A percentile compares a stretch with the other conserved stretches of the same genome.
These are phyloP conservation scores for Raja brachyura DNA, from an alignment of 2,113 vertebrate species.

Conservation along the genomic window DNA sequence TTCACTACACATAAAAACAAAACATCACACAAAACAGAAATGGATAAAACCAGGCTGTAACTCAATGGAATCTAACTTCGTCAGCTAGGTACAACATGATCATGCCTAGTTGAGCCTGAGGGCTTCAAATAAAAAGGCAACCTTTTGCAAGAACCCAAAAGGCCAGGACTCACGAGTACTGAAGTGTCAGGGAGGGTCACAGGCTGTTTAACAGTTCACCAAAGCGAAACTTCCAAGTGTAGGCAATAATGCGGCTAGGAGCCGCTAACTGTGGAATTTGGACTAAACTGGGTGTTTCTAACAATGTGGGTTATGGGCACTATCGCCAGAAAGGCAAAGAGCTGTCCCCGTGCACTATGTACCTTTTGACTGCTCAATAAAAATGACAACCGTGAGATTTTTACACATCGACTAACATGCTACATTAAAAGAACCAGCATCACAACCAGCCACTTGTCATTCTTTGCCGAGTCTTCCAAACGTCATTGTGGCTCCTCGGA, in stretches of 20 bases:
- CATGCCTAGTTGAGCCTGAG: constrained; percentile 45
- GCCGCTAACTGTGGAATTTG: not conserved
- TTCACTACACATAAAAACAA: constrained; percentile 47
- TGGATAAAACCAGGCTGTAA: constrained; percentile 50
- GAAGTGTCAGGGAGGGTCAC: not conserved
- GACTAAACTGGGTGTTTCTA: not conserved
- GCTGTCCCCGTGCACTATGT: not conserved
- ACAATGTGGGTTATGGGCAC: no score
- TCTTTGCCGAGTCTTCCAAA: not conserved
- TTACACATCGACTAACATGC: not conserved
- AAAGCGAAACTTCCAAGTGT: constrained; percentile 14
- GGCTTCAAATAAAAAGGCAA: constrained; percentile 4
- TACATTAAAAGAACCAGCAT: not conserved
- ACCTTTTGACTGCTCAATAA: not conserved
- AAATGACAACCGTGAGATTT: not conserved
- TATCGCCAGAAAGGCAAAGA: not conserved
- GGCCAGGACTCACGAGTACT: no score
- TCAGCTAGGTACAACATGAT: constrained; percentile 54
- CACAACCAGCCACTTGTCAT: not conserved
- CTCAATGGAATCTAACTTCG: constrained; percentile 59
- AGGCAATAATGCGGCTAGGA: not conserved
- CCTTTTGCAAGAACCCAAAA: not conserved
- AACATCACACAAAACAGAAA: constrained; percentile 51
- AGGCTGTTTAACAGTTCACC: not conserved
- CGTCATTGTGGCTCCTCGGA: not conserved